Evolutionary conservation across 2,113 vertebrate species (phyloP).

Genomic region (Anhinga rufa): DNA sequence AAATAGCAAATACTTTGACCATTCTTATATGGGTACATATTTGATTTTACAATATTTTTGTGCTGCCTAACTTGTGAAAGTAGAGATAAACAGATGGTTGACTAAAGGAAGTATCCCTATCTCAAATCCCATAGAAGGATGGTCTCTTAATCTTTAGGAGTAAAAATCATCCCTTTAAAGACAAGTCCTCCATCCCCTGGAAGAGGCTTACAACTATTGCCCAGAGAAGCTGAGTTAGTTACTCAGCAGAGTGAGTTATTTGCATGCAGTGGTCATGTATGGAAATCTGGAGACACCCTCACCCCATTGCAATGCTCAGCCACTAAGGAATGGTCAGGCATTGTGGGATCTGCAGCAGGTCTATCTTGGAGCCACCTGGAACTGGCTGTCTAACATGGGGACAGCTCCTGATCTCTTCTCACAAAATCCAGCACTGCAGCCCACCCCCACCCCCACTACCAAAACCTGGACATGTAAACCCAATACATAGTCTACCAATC

Average conservation of each 20-base stretch:
- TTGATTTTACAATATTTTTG: not conserved
- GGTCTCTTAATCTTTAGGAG: not conserved
- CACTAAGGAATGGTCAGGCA: not conserved
- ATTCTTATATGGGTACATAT: not conserved
- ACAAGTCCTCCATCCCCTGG: not conserved
- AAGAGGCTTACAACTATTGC: not conserved
- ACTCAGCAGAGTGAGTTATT: not conserved
- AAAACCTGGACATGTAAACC: not conserved
- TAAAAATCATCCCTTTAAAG: not conserved
- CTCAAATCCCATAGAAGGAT: not conserved
- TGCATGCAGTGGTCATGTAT: not conserved
- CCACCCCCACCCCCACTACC: not conserved
- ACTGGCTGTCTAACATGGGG: not conserved
- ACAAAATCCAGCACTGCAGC: not conserved
- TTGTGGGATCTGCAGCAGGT: rapidly evolving
- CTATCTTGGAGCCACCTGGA: not conserved
- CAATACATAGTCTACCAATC: not conserved
- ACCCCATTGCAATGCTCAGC: not conserved
- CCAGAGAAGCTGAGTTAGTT: not conserved
- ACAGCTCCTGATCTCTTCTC: not conserved
- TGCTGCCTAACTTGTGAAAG: not conserved
- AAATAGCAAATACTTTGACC: not conserved
- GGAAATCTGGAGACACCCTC: not conserved
- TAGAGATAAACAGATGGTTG: not conserved
- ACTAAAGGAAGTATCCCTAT: not conserved